Conservation (phyloP, 2,797 vertebrate genomes). For the Gadopsis marmoratus region DNA sequence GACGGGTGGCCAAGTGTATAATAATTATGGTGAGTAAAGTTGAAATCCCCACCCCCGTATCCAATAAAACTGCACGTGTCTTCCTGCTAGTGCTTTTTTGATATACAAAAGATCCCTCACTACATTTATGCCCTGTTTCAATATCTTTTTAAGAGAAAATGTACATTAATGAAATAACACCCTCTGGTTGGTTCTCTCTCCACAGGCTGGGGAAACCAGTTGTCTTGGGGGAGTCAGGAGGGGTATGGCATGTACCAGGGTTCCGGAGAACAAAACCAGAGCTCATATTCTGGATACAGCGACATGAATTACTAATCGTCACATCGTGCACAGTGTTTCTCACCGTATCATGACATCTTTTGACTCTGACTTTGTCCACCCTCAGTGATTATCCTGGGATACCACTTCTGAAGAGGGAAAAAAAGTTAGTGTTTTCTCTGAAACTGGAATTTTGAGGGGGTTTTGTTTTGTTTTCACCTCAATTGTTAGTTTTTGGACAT, state of each 20-base stretch:
- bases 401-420: conserved; percentile 22
- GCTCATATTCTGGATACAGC: conserved; percentile 74
- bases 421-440: conserved; percentile 23
- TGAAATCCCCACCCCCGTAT: background rate
- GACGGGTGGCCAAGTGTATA: conserved; percentile 75
- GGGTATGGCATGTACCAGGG: conserved; percentile 73
- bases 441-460: conserved; percentile 39
- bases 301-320: conserved; percentile 74
- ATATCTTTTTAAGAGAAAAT: background rate
- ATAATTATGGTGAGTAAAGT: conserved; percentile 71
- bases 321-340: conserved; percentile 5
- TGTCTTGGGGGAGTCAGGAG: conserved; percentile 76
- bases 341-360: conserved; percentile 8
- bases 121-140: background rate
- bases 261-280: conserved; percentile 74
- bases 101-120: background rate
- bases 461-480: conserved; percentile 32
- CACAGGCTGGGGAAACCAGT: conserved; percentile 79
- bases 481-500: conserved; percentile 25
- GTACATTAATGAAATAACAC: background rate
- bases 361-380: conserved; percentile 13
- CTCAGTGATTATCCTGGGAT: conserved; percentile 13
- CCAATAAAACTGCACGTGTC: background rate
- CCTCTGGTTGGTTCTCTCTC: conserved; percentile 20
- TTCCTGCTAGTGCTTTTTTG: background rate